A percentile compares a stretch with the other conserved stretches of the same genome.
Evolutionary conservation across 2,113 vertebrate species (phyloP).

Genomic region (Dasyurus viverrinus): DNA sequence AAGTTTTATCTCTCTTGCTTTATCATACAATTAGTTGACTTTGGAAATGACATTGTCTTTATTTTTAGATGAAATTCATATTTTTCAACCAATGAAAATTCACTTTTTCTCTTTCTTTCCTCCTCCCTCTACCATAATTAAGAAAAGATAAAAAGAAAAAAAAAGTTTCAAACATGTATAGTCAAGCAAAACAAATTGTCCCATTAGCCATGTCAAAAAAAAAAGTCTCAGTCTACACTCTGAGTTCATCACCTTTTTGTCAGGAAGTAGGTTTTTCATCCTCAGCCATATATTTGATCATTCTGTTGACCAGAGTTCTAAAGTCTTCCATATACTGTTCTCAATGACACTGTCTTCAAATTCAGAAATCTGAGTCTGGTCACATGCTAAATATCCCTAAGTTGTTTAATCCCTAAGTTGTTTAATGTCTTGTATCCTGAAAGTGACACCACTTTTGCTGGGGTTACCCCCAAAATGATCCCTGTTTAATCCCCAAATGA

Average conservation of each 20-base stretch:
- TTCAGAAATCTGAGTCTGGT: conserved; percentile 31
- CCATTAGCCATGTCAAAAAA: not conserved
- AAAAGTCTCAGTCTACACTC: not conserved
- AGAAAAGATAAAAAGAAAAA: not conserved
- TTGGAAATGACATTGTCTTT: not conserved
- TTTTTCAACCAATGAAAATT: not conserved
- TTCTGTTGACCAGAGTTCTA: not conserved
- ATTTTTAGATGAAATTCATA: not conserved
- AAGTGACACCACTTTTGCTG: not conserved
- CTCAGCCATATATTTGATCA: not conserved
- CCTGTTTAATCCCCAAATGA: not conserved
- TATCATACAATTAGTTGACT: not conserved
- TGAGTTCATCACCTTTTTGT: not conserved
- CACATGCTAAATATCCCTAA: not conserved
- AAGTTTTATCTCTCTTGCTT: conserved; percentile 19
- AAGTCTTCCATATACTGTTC: not conserved
- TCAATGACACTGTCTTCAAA: not conserved
- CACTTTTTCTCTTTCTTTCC: not conserved
- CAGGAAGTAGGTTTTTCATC: not conserved
- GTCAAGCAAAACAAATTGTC: not conserved
- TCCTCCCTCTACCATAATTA: not conserved
- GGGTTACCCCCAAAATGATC: not conserved
- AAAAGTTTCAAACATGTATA: not conserved
- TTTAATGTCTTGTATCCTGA: conserved; percentile 10
- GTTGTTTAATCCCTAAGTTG: not conserved